Evolutionary conservation across 1,140 invertebrate species (phyloP).

Genomic region (Liolophura sinensis): DNA sequence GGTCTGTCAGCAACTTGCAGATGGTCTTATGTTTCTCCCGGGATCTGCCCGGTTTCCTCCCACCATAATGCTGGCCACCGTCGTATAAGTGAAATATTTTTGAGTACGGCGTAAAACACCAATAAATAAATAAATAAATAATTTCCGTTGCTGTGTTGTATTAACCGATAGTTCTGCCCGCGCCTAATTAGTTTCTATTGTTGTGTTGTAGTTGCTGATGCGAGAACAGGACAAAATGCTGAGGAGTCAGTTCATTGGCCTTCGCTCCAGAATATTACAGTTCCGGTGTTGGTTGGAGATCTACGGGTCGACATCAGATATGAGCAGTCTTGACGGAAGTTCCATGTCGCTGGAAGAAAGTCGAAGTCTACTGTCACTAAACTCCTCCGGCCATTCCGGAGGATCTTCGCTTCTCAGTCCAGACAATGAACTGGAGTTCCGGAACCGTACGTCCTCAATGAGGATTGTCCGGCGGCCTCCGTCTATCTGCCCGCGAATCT

Average conservation of each 20-base stretch:
- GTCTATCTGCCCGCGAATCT: slow-evolving; percentile 10
- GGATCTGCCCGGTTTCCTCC: no score
- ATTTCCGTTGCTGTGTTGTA: neutral
- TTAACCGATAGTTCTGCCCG: neutral
- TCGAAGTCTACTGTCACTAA: slow-evolving; percentile 9
- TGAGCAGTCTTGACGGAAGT: slow-evolving; percentile 38
- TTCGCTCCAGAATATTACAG: slow-evolving; percentile 41
- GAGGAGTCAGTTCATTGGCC: slow-evolving; percentile 40
- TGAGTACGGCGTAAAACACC: no score
- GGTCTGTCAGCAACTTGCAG: no score
- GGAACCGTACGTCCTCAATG: slow-evolving; percentile 31
- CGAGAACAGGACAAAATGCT: slow-evolving; percentile 43
- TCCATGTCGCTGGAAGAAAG: slow-evolving; percentile 38
- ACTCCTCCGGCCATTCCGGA: slow-evolving; percentile 2
- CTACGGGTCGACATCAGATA: slow-evolving; percentile 32
- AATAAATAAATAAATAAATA: no score
- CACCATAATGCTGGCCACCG: no score
- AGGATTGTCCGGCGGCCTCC: slow-evolving; percentile 25
- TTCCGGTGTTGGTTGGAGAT: slow-evolving; percentile 35
- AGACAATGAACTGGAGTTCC: slow-evolving; percentile 23
- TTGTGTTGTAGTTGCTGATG: slow-evolving; percentile 36
- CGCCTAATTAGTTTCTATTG: neutral
- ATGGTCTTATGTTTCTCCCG: no score
- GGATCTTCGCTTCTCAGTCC: slow-evolving; percentile 10
- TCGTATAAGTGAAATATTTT: no score